Percentiles rank a stretch among this genome's conserved stretches.
Evolutionary conservation across 2,797 vertebrate species (phyloP).

Genomic region (Pampus argenteus): DNA sequence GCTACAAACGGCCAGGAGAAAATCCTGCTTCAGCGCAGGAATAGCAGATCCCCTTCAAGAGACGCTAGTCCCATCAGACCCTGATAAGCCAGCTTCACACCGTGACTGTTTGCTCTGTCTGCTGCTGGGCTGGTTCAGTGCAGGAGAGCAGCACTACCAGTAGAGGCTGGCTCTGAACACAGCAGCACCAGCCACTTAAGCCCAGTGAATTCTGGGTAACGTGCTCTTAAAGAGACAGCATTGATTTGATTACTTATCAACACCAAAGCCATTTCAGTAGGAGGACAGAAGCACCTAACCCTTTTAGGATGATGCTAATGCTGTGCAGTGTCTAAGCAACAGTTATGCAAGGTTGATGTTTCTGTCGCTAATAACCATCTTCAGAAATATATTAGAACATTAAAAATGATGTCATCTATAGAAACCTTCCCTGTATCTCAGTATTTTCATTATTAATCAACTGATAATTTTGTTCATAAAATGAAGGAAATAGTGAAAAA

Average conservation of each 20-base stretch:
- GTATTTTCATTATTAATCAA: too few species aligned
- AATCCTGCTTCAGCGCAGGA: constrained; percentile 36
- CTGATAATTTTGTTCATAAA: too few species aligned
- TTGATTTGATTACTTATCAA: constrained; percentile 16
- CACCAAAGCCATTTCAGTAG: constrained; percentile 41
- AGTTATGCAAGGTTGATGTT: constrained; percentile 49
- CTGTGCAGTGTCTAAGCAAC: constrained; percentile 65
- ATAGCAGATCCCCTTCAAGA: constrained; percentile 22
- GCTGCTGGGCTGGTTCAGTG: constrained; percentile 64
- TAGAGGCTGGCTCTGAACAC: constrained; percentile 69
- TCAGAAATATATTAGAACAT: constrained; percentile 9
- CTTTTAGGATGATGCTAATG: constrained; percentile 67
- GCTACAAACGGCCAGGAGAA: constrained; percentile 12
- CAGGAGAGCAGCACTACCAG: constrained; percentile 66
- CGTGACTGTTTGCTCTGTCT: constrained; percentile 54
- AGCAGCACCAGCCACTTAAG: constrained; percentile 72
- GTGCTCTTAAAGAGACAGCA: constrained; percentile 82
- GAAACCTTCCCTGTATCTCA: not conserved
- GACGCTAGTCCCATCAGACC: constrained; percentile 56
- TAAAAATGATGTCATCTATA: constrained; percentile 1
- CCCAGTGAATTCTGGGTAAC: constrained; percentile 83
- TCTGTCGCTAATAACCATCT: constrained; percentile 15
- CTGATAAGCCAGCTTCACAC: constrained; percentile 57
- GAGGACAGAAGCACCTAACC: constrained; percentile 55
- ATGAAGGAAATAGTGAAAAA: too few species aligned